Percentiles rank a stretch among this genome's conserved stretches.
These are phyloP conservation scores for Petaurus breviceps DNA, from an alignment of 2,113 vertebrate species.

Conservation along the genomic window DNA sequence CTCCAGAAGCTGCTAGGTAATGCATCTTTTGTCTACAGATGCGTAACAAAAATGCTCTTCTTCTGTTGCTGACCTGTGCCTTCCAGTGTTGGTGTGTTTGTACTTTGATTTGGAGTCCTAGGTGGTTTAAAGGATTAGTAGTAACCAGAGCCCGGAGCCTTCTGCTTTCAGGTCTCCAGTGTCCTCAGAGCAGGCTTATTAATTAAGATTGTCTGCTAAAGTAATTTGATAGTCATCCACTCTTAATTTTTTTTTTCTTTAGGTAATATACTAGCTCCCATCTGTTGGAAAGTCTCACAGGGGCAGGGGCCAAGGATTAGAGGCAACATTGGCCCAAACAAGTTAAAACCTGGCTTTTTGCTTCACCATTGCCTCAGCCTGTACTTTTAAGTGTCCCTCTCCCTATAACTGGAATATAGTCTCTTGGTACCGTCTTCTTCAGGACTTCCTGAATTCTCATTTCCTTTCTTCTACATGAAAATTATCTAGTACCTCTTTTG, in stretches of 20 bases:
- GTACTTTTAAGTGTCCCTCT: background rate
- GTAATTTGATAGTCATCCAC: background rate
- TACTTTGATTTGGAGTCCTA: background rate
- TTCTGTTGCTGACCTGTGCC: background rate
- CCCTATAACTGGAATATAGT: background rate
- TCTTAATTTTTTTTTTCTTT: background rate
- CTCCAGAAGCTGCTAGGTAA: constrained; percentile 97
- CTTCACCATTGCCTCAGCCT: background rate
- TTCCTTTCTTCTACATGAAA: background rate
- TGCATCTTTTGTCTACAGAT: background rate
- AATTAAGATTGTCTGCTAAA: background rate
- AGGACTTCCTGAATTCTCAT: background rate
- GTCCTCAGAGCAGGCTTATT: background rate
- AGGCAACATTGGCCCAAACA: background rate
- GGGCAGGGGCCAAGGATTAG: background rate
- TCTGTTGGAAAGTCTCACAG: background rate
- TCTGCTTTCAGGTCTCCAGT: background rate
- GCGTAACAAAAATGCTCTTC: background rate
- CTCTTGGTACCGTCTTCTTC: background rate
- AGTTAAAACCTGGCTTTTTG: background rate
- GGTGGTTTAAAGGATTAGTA: background rate
- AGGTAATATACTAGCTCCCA: background rate
- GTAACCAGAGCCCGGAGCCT: background rate
- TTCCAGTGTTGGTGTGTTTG: background rate
- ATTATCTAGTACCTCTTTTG: background rate